Base-by-base conservation (phyloP, 2,888 invertebrate genomes). In the Orthonychiurus folsomi region DNA sequence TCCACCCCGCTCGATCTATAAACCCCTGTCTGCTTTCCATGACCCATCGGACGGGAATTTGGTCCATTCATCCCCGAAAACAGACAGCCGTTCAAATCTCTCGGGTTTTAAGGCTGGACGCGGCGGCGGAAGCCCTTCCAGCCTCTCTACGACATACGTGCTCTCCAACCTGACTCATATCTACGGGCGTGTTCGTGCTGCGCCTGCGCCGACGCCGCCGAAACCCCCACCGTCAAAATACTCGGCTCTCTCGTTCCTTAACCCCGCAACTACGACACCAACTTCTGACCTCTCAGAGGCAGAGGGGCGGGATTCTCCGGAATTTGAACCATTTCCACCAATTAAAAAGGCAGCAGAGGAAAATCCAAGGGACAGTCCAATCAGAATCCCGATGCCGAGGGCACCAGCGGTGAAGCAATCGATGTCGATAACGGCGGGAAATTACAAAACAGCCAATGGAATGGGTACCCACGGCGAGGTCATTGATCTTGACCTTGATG, bases 11-110 rank as follows among this genome's bases (percentile, higher is more conserved):
- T 66, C 73, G 64, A 73, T 72, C 68, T 72, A 71, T 67, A 72
- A 71, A 64, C 65, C 71, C 63, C 66, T 71, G 67, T 71, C 71
- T 68, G 73, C 73, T 63, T 73, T 73, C 67, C 73, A 67, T 70
- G 73, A 73, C 69, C 73, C 73, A 50, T 61, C 69, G 24, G 73
- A 70, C 65, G 66, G 70, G 70, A 71, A 70, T 73, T 69, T 69
- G 64, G 68, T 65, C 67, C 66, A 68, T 69, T 71, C 56, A 56
- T 56, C 56, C 28, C n/a, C 37, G 9, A 37, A 37, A 15, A 37
- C 5, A 15, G n/a, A n/a, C n/a, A n/a, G n/a, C n/a, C n/a, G n/a
- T n/a, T n/a, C 2, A 18, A 50, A 37, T 23, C 60, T n/a, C 1
- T 25, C 48, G 28, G 25, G 27, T 9, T 27, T 25, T 9, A 5